phyloP scores from a whole-genome alignment of 2,113 vertebrate species.

The Paraplagusia blochii region DNA sequence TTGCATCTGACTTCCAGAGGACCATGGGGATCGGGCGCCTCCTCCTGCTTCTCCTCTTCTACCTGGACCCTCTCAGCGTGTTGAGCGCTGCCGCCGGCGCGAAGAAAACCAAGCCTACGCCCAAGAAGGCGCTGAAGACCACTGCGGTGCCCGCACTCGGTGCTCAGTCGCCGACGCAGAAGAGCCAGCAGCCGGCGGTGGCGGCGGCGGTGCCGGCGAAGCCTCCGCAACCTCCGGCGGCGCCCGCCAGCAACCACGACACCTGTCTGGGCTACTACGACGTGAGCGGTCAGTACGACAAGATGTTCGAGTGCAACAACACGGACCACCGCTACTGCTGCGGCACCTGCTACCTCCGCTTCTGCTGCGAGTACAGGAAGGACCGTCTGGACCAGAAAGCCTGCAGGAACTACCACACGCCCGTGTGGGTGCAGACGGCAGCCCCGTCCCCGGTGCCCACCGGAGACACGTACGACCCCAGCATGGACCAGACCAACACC shows the following conservation, averaged over 20 bases:
- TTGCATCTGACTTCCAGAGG: slow-evolving; percentile 12
- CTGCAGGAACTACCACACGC: slow-evolving; percentile 90
- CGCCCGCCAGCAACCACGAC: slow-evolving; percentile 77
- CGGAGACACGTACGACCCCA: slow-evolving; percentile 86
- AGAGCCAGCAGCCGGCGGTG: slow-evolving; percentile 13
- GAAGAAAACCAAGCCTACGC: slow-evolving; percentile 67
- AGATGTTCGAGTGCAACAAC: slow-evolving; percentile 97
- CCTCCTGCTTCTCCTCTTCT: slow-evolving; percentile 74
- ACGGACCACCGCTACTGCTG: slow-evolving; percentile 97
- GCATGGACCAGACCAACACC: slow-evolving; percentile 94
- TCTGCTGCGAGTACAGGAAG: slow-evolving; percentile 95
- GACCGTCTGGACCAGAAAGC: slow-evolving; percentile 91
- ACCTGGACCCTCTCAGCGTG: slow-evolving; percentile 75
- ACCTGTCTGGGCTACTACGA: slow-evolving; percentile 96
- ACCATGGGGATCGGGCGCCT: slow-evolving; percentile 79
- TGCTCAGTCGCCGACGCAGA: slow-evolving; percentile 46
- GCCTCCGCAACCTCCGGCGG: slow-evolving; percentile 46
- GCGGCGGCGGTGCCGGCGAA: slow-evolving; percentile 36
- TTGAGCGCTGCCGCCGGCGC: slow-evolving; percentile 64
- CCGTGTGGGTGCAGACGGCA: slow-evolving; percentile 84
- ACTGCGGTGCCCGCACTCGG: slow-evolving; percentile 61
- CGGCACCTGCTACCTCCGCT: slow-evolving; percentile 96
- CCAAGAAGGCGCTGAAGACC: slow-evolving; percentile 60
- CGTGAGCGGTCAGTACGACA: slow-evolving; percentile 97
- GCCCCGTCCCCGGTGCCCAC: slow-evolving; percentile 77